These are phyloP conservation scores for Podotricha telesiphe DNA, from an alignment of 2,888 invertebrate genomes.

Conservation along the genomic window DNA sequence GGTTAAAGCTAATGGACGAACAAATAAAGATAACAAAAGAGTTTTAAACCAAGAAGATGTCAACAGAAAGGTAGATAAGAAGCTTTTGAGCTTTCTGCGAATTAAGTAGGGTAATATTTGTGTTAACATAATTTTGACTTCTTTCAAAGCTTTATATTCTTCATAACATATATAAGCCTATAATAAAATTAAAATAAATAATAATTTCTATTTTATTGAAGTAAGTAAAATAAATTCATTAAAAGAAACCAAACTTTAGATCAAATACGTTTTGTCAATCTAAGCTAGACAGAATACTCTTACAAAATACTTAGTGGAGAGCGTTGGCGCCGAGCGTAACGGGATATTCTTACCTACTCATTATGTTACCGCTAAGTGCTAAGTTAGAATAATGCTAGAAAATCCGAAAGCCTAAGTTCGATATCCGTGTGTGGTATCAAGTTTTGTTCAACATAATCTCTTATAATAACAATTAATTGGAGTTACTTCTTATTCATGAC, in stretches of 20 bases:
- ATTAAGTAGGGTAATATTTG: background rate
- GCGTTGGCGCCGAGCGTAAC: constrained; percentile 55
- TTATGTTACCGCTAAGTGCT: constrained; percentile 18
- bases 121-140: background rate
- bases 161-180: no score
- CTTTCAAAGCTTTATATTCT: no score
- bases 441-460: background rate
- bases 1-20: constrained; percentile 60
- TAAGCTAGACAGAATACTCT: constrained; percentile 21
- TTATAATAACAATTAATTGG: background rate
- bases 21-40: constrained; percentile 62
- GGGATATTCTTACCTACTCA: constrained; percentile 49
- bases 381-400: background rate
- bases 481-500: background rate
- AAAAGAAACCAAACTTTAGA: no score
- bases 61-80: constrained; percentile 62
- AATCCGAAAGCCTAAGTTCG: background rate
- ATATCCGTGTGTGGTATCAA: background rate
- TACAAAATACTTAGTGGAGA: constrained; percentile 48
- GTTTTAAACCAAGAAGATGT: constrained; percentile 56
- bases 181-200: no score
- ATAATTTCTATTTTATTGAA: background rate
- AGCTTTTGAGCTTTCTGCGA: constrained; percentile 2
- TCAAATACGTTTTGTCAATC: constrained; percentile 5
- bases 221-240: no score